These are phyloP conservation scores for Ochropacha duplaris DNA, from an alignment of 2,888 invertebrate genomes.

Conservation along the genomic window DNA sequence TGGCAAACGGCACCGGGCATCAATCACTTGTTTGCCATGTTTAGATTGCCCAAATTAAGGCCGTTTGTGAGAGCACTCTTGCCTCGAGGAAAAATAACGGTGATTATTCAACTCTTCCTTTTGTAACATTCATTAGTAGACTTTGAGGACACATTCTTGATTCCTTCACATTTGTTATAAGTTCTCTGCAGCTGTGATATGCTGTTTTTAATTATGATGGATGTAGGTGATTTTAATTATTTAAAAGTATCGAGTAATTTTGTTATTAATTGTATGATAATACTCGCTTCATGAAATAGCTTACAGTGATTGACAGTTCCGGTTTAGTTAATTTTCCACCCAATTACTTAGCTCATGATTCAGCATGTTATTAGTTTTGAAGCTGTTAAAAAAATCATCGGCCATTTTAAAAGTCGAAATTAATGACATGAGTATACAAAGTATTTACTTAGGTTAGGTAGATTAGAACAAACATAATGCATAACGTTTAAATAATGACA, in stretches of 20 bases:
- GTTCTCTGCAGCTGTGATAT: neutral
- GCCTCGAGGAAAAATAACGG: conserved; percentile 64
- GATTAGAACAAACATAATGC: no score
- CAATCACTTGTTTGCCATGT: conserved; percentile 62
- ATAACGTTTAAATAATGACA: neutral
- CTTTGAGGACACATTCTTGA: conserved; percentile 3
- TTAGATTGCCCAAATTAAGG: conserved; percentile 73
- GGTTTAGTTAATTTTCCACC: conserved; percentile 59
- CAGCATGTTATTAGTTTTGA: conserved; percentile 23
- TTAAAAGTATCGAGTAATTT: neutral
- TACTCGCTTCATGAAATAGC: conserved; percentile 12
- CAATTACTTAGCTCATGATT: conserved; percentile 66
- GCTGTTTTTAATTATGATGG: neutral
- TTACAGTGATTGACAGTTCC: conserved; percentile 56
- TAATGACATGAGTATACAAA: no score
- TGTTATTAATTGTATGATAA: neutral
- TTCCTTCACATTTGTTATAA: conserved; percentile 20
- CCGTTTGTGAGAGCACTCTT: conserved; percentile 49
- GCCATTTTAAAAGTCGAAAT: no score
- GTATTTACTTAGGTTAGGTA: no score
- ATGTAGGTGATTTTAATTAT: neutral
- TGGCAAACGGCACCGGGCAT: conserved; percentile 47
- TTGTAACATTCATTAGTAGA: conserved; percentile 24
- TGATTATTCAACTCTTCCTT: conserved; percentile 61
- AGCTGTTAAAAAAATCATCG: no score